Evolutionary conservation across 2,113 vertebrate species (phyloP), one percentile per base, ranked within the genome.

Genomic region (Cyprinus carpio): DNA sequence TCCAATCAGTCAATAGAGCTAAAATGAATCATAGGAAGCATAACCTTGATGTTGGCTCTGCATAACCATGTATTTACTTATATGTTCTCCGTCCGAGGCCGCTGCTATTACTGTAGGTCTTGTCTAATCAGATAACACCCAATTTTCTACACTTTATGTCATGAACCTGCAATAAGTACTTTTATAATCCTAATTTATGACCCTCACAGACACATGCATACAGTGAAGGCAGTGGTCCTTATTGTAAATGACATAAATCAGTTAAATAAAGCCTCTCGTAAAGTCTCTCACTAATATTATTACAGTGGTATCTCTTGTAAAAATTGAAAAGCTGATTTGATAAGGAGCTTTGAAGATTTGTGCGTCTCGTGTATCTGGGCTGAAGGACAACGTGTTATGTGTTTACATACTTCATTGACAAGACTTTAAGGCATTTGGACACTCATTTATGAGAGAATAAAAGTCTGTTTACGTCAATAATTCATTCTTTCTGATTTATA

Each of bases 201-300:
- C 67, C 81, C 25, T 18, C 1, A 4, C 23, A 81, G 58, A 67
- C 6, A 31, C 20, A 37, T 20, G 54, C 10, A 71, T 51, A 11
- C 62, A 67, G 9, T 18, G 40, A 78, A 40, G 60, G 12, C 75
- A 56, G 64, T 1, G 29, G 62, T 58, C 34, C 16, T 37, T 40
- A 71, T n/a, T 51, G 8, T 72, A 56, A 84, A 43, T 67, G 10
- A 12, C 23, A 49, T 78, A 86, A 76, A 75, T 82, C 62, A 83
- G 29, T 54, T 31, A 76, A 16, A 54, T 54, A 54, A 51, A 31
- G 16, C 9, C 49, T 76, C 27, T 29, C 7, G 16, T 54, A 65
- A 49, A 51, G 29, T 3, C 43, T 37, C 27, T 4, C n/a, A 2
- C 15, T 69, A 76, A 77, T 69, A 49, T 72, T 51, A 78, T 75